These are phyloP conservation scores for Melanerpes aurifrons DNA, from an alignment of 2,113 vertebrate genomes.

Conservation along the genomic window DNA sequence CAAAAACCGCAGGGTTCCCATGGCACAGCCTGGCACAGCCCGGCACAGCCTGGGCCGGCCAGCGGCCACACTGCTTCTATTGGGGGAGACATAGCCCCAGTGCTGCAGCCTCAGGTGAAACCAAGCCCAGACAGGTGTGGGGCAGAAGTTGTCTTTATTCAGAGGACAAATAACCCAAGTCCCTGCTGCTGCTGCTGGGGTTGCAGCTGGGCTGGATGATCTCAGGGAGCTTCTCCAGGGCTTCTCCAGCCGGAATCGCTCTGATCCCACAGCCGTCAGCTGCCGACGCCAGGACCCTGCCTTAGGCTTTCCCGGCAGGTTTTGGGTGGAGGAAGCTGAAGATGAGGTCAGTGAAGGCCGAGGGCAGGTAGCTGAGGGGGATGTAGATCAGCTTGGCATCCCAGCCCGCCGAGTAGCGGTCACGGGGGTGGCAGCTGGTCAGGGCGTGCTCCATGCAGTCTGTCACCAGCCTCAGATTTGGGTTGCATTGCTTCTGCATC, in stretches of 20 bases:
- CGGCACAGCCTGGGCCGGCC: rapidly evolving
- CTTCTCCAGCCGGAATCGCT: too few relatives aligned
- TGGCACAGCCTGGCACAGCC: background rate
- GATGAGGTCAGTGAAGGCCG: conserved; percentile 71
- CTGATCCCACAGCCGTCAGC: too few relatives aligned
- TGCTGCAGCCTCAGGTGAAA: rapidly evolving
- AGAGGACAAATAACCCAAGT: background rate
- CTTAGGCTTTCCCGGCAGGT: conserved; percentile 37
- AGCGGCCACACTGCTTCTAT: rapidly evolving
- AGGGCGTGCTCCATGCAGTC: conserved; percentile 83
- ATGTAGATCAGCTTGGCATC: conserved; percentile 78
- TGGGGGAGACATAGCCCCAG: background rate
- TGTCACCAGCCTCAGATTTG: conserved; percentile 61
- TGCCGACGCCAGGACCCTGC: rapidly evolving
- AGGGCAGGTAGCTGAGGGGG: conserved; percentile 80
- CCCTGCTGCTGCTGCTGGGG: background rate
- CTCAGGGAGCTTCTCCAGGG: too few relatives aligned
- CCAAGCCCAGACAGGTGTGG: rapidly evolving
- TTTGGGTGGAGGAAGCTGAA: conserved; percentile 6
- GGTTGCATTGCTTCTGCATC: background rate
- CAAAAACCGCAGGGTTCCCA: too few relatives aligned
- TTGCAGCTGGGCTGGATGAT: too few relatives aligned
- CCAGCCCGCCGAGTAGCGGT: conserved; percentile 77
- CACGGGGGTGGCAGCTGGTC: conserved; percentile 72
- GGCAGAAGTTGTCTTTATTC: background rate